Conservation (phyloP, 2,888 invertebrate genomes). For the Eristalis intricaria region DNA sequence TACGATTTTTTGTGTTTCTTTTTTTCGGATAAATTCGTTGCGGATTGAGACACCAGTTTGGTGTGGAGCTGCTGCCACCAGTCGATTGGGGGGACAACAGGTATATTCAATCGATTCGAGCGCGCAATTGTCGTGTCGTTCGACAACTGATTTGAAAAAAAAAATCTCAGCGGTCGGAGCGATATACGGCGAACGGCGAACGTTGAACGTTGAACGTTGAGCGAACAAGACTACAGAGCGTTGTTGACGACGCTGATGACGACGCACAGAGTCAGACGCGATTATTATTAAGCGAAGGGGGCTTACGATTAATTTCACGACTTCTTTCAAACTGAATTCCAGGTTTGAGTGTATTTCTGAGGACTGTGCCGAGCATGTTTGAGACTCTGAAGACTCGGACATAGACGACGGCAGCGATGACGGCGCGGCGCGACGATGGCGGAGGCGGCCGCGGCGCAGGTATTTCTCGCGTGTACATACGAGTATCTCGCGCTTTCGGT, state of each 20-base stretch:
- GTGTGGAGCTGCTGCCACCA: neutral
- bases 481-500: conserved; percentile 40
- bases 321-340: conserved; percentile 72
- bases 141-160: conserved; percentile 54
- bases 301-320: conserved; percentile 72
- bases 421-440: conserved; percentile 12
- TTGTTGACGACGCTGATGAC: conserved; percentile 13
- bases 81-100: conserved; percentile 14
- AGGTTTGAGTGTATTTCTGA: conserved; percentile 45
- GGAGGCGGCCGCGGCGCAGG: conserved; percentile 32
- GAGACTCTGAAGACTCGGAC: neutral
- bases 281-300: conserved; percentile 54
- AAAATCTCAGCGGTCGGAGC: conserved; percentile 28
- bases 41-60: conserved; percentile 21
- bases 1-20: neutral
- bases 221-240: neutral
- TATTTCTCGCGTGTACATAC: conserved; percentile 45
- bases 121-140: conserved; percentile 57
- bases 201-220: neutral
- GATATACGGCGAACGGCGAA: neutral
- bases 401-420: neutral
- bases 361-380: conserved; percentile 25
- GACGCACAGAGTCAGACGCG: conserved; percentile 57
- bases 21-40: neutral
- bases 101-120: neutral